Evolutionary conservation across 2,797 vertebrate genomes (phyloP), one percentile per base, ranked within the genome.

Genomic region (Cyprinodon diabolis): DNA sequence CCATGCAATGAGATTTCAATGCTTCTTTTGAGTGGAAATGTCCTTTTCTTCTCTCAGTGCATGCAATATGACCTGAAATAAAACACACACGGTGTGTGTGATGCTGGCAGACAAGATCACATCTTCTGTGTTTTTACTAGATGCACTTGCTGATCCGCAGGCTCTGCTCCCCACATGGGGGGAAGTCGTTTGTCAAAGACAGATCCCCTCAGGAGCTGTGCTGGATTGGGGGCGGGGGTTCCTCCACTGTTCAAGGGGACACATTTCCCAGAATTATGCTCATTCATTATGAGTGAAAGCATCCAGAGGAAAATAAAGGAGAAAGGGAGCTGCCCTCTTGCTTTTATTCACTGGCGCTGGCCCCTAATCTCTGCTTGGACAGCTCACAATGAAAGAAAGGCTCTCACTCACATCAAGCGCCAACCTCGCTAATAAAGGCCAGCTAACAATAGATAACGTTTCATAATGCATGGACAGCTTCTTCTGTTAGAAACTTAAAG

Each of bases 221-320:
- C 89, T 77, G 90, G 88, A 91, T 92, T 94, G 92, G 90, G 82
- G 3, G 30, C n/a, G 87, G 62, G 84, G 88, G 87, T 92, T 92
- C 88, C 89, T 92, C 83, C 43, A 60, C 85, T 85, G 87, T 87
- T 93, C 88, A 77, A 10, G 73, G 85, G 86, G 83, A 52, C 85
- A 87, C 84, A 78, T 87, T 94, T 94, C 92, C 87, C 90, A 92
- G 89, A 94, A 92, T 92, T 88, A 87, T 84, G 77, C 87, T 92
- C 91, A 92, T 94, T 94, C 90, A 92, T 85, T 78, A 83, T 72
- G 80, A 84, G 86, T 91, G 87, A 90, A 90, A 90, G 90, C 84
- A 88, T 78, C 76, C 73, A 81, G 77, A 75, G 81, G 45, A 72
- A 77, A 69, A 84, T 69, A 68, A 63, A 78, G 80, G 76, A 71